A percentile compares a stretch with the other conserved stretches of the same genome.
These are phyloP conservation scores for Athene noctua DNA, from an alignment of 2,113 vertebrate genomes.

Conservation along the genomic window DNA sequence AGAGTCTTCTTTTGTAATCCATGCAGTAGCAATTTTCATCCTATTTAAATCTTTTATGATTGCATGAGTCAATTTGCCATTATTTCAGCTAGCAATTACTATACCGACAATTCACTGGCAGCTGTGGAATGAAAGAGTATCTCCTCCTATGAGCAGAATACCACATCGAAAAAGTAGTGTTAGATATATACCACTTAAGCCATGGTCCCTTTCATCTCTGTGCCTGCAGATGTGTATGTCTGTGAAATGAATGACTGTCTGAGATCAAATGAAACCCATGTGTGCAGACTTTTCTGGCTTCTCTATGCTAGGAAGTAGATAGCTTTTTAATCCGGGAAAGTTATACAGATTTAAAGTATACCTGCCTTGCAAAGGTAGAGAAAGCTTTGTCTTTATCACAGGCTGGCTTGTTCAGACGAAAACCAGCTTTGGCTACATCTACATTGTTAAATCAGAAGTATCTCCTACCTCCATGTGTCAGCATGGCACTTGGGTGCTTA, in stretches of 20 bases:
- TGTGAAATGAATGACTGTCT: constrained; percentile 36
- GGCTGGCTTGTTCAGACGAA: background rate
- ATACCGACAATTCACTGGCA: constrained; percentile 60
- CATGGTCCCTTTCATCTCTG: constrained; percentile 38
- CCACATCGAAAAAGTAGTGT: constrained; percentile 49
- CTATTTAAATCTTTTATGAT: constrained; percentile 71
- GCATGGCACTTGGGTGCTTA: background rate
- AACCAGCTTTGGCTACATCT: background rate
- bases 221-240: constrained; percentile 41
- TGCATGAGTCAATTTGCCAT: constrained; percentile 65
- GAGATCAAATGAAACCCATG: constrained; percentile 36
- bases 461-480: background rate
- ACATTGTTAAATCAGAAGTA: background rate
- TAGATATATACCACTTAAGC: constrained; percentile 52
- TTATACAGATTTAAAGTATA: background rate
- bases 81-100: constrained; percentile 70
- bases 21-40: constrained; percentile 59
- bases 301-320: background rate
- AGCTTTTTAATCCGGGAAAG: background rate
- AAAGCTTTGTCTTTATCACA: background rate
- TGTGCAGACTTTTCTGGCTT: background rate
- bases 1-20: constrained; percentile 47
- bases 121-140: constrained; percentile 65
- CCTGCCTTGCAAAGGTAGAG: background rate
- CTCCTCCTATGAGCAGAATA: constrained; percentile 52